Percentiles rank a stretch among this genome's conserved stretches.
phyloP scores from a whole-genome alignment of 2,113 vertebrate genomes.

The Ariopsis seemanni region DNA sequence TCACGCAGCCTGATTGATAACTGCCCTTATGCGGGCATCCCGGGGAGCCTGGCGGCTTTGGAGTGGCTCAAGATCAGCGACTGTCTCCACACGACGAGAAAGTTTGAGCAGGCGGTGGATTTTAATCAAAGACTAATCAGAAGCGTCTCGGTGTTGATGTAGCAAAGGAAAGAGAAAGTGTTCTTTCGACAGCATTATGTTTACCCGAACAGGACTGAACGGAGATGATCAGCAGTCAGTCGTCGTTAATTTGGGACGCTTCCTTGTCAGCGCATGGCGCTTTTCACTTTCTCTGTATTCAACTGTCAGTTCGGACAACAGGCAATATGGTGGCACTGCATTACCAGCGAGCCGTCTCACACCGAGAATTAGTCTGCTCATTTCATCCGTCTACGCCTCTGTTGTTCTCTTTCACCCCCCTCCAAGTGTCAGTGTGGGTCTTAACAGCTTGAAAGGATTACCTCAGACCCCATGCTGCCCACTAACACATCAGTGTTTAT shows the following conservation, averaged over 20 bases:
- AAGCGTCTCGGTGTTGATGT: not conserved
- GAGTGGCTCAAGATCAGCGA: conserved; percentile 16
- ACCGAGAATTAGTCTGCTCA: conserved; percentile 31
- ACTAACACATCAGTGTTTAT: conserved; percentile 44
- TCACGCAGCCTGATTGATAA: conserved; percentile 46
- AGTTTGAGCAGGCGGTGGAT: conserved; percentile 24
- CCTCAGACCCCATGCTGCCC: conserved; percentile 35
- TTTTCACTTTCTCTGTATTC: conserved; percentile 30
- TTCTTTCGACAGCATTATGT: not conserved
- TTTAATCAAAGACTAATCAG: conserved; percentile 33
- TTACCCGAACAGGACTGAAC: not conserved
- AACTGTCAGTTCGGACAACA: conserved; percentile 11
- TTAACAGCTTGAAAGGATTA: conserved; percentile 50
- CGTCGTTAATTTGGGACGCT: not conserved
- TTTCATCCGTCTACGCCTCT: conserved; percentile 26
- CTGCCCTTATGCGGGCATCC: conserved; percentile 47
- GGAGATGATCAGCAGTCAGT: not conserved
- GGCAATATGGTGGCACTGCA: conserved; percentile 6
- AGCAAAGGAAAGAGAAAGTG: not conserved
- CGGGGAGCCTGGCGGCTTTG: conserved; percentile 31
- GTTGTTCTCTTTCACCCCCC: conserved; percentile 38
- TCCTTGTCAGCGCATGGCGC: not conserved
- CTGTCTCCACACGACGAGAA: conserved; percentile 14
- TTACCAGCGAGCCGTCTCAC: conserved; percentile 27
- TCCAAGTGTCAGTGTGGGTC: conserved; percentile 35